phyloP scores from a whole-genome alignment of 1,140 invertebrate species.

The Drosophila yakuba region DNA sequence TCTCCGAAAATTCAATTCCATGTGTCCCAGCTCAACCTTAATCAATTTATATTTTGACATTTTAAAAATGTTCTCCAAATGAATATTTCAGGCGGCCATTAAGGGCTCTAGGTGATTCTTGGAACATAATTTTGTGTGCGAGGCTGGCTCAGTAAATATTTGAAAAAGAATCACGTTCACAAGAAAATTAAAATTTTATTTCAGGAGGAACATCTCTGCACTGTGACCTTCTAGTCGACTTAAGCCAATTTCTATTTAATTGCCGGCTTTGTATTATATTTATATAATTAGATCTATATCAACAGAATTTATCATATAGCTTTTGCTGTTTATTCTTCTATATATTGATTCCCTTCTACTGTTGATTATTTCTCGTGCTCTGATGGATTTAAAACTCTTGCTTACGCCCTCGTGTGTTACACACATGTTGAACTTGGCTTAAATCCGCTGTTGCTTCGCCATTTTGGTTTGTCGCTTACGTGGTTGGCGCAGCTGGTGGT shows the following conservation, averaged over 20 bases:
- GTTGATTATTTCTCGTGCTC: background rate
- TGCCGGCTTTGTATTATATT: too few species aligned
- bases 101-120: background rate
- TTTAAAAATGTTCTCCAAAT: constrained; percentile 9
- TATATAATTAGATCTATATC: too few species aligned
- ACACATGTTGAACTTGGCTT: constrained; percentile 5
- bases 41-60: constrained; percentile 39
- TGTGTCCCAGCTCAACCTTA: constrained; percentile 18
- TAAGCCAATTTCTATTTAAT: too few species aligned
- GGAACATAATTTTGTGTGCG: background rate
- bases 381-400: constrained; percentile 1
- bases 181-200: too few species aligned
- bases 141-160: background rate
- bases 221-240: too few species aligned
- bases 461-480: constrained; percentile 29
- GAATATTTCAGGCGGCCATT: constrained; percentile 29
- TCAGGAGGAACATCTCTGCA: too few species aligned
- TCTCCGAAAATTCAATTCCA: background rate
- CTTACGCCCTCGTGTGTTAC: constrained; percentile 9
- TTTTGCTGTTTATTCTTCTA: background rate
- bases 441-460: constrained; percentile 3
- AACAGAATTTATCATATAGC: too few species aligned
- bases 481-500: constrained; percentile 37
- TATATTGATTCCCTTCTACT: background rate
- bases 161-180: too few species aligned